These are phyloP conservation scores for Herpailurus yagouaroundi DNA, from an alignment of 2,113 vertebrate genomes.

Conservation along the genomic window DNA sequence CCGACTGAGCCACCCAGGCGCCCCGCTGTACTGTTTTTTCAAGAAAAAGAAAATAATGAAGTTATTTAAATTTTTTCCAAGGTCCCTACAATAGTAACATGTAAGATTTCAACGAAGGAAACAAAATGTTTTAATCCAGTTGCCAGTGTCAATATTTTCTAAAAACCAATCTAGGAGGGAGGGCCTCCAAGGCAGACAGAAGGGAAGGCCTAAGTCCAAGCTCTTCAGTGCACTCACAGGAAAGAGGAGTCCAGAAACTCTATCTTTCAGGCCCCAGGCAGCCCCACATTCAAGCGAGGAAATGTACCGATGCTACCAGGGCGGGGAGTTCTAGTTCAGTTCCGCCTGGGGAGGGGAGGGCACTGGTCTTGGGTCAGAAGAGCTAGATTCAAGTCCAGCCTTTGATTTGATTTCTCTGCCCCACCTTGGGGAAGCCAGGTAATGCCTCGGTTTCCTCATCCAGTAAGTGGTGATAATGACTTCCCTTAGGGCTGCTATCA, in stretches of 20 bases:
- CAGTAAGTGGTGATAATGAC: not conserved
- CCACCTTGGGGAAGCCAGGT: not conserved
- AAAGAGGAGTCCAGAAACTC: not conserved
- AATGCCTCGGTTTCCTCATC: not conserved
- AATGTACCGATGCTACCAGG: not conserved
- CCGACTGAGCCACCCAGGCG: too few species aligned
- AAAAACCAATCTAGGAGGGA: not conserved
- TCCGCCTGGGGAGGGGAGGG: not conserved
- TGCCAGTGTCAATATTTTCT: slow-evolving; percentile 51
- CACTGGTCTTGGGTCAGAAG: not conserved
- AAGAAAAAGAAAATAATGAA: slow-evolving; percentile 20
- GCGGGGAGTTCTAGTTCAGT: not conserved
- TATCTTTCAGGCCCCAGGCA: not conserved
- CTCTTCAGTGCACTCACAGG: not conserved
- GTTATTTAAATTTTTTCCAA: not conserved
- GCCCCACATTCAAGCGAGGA: not conserved
- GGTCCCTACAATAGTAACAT: not conserved
- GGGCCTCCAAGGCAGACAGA: not conserved
- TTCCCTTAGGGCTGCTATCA: not conserved
- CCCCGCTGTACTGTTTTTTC: not conserved
- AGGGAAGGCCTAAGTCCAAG: not conserved
- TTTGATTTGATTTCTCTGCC: not conserved
- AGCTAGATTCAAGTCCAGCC: not conserved
- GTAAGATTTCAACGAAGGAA: slow-evolving; percentile 35
- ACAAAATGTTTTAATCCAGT: slow-evolving; percentile 47